These are phyloP conservation scores for Loris lydekkerianus DNA, from an alignment of 2,797 vertebrate species.

Conservation along the genomic window DNA sequence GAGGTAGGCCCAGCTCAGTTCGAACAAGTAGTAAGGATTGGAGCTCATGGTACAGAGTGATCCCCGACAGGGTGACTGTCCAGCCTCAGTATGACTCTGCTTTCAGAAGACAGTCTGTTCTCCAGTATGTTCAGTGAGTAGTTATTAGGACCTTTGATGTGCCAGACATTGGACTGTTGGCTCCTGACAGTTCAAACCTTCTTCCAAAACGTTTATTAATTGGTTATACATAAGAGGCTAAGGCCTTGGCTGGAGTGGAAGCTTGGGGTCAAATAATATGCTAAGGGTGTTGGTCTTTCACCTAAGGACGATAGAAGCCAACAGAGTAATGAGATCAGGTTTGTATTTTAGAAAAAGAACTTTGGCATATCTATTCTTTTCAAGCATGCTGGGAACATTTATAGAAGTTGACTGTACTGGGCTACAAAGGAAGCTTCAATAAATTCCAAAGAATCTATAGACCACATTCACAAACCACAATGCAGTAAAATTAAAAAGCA, in stretches of 20 bases:
- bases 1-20: background rate
- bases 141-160: background rate
- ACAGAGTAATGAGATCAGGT: background rate
- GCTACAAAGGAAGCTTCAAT: constrained; percentile 68
- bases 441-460: constrained; percentile 77
- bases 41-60: background rate
- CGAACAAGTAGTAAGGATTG: background rate
- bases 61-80: background rate
- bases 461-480: constrained; percentile 53
- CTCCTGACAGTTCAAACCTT: background rate
- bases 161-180: background rate
- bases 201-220: background rate
- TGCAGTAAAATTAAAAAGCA: constrained; percentile 65
- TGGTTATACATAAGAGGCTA: background rate
- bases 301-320: background rate
- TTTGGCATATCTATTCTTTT: constrained; percentile 41
- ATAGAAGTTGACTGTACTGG: constrained; percentile 21
- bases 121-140: background rate
- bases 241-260: constrained; percentile 7
- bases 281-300: background rate
- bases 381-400: constrained; percentile 52
- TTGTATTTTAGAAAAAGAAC: constrained; percentile 39
- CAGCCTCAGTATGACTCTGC: background rate
- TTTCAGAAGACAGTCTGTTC: background rate
- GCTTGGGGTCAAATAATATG: background rate